Conservation (phyloP, 2,888 invertebrate species). For the Ophraella communa region DNA sequence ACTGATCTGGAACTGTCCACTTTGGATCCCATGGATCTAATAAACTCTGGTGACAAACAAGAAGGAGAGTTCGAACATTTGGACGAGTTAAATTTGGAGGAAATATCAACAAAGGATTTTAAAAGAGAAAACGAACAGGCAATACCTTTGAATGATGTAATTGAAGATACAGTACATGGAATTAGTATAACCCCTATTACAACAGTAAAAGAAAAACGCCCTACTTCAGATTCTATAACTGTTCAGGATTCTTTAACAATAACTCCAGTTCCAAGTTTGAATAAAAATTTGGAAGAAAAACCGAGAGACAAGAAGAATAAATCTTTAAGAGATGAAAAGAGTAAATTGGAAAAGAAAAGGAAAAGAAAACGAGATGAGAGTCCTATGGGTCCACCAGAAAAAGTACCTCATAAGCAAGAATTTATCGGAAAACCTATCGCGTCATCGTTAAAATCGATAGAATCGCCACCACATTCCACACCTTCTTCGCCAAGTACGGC, state of each 20-base stretch:
- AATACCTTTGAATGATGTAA: slow-evolving; percentile 54
- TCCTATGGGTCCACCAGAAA: slow-evolving; percentile 84
- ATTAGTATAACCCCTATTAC: slow-evolving; percentile 70
- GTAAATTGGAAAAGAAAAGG: slow-evolving; percentile 69
- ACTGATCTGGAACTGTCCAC: slow-evolving; percentile 70
- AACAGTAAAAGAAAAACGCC: slow-evolving; percentile 69
- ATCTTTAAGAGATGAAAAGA: slow-evolving; percentile 50
- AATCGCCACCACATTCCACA: slow-evolving; percentile 63
- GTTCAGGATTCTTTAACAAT: slow-evolving; percentile 57
- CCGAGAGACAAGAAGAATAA: slow-evolving; percentile 43
- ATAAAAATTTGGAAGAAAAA: slow-evolving; percentile 48
- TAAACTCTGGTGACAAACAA: slow-evolving; percentile 60
- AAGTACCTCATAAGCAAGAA: slow-evolving; percentile 71
- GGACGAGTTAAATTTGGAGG: slow-evolving; percentile 63
- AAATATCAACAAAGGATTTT: slow-evolving; percentile 52
- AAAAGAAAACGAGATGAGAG: slow-evolving; percentile 81
- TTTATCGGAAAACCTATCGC: slow-evolving; percentile 74
- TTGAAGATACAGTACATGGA: slow-evolving; percentile 63
- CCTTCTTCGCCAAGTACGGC: slow-evolving; percentile 72
- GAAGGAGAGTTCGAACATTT: slow-evolving; percentile 68
- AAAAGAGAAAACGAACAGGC: slow-evolving; percentile 59
- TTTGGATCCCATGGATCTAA: slow-evolving; percentile 67
- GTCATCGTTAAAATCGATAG: slow-evolving; percentile 74
- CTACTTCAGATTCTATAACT: slow-evolving; percentile 83
- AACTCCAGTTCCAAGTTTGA: slow-evolving; percentile 64